Conservation (phyloP, 2,797 vertebrate genomes). For the Echiichthys vipera region DNA sequence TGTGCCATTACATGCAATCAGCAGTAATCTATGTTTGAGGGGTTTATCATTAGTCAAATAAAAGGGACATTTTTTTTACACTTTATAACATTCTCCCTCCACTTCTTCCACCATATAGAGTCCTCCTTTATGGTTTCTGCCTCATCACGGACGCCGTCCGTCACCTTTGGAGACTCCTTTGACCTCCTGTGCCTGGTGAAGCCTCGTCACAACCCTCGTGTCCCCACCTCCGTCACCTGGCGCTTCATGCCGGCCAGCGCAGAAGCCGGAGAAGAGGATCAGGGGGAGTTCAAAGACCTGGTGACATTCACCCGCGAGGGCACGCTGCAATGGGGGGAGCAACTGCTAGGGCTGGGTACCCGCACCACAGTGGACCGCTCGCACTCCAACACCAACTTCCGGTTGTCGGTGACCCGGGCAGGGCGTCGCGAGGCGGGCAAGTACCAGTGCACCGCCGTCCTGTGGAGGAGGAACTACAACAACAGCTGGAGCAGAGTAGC, state of each 20-base stretch:
- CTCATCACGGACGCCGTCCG: constrained; percentile 94
- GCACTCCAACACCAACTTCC: constrained; percentile 93
- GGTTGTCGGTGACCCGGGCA: constrained; percentile 92
- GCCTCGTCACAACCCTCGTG: constrained; percentile 91
- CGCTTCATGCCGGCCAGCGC: constrained; percentile 90
- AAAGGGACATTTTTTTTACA: constrained; percentile 25
- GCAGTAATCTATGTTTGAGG: constrained; percentile 18
- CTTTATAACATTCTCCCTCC: constrained; percentile 32
- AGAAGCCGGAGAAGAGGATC: constrained; percentile 35
- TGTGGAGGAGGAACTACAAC: constrained; percentile 94
- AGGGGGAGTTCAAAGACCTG: constrained; percentile 89
- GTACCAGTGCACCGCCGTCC: constrained; percentile 93
- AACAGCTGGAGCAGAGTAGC: constrained; percentile 92
- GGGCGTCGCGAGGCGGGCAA: constrained; percentile 94
- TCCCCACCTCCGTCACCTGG: constrained; percentile 94
- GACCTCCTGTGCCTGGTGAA: constrained; percentile 98
- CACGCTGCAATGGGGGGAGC: constrained; percentile 94
- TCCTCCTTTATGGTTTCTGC: constrained; percentile 94
- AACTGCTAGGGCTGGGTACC: constrained; percentile 87
- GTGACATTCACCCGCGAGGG: constrained; percentile 95
- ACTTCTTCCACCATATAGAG: constrained; percentile 79
- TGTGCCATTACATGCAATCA: constrained; percentile 22
- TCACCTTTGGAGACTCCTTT: constrained; percentile 94
- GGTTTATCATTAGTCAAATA: constrained; percentile 17
- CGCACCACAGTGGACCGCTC: constrained; percentile 94